These are phyloP conservation scores for Amblyopsis rosae DNA, from an alignment of 2,113 vertebrate species.

Conservation along the genomic window DNA sequence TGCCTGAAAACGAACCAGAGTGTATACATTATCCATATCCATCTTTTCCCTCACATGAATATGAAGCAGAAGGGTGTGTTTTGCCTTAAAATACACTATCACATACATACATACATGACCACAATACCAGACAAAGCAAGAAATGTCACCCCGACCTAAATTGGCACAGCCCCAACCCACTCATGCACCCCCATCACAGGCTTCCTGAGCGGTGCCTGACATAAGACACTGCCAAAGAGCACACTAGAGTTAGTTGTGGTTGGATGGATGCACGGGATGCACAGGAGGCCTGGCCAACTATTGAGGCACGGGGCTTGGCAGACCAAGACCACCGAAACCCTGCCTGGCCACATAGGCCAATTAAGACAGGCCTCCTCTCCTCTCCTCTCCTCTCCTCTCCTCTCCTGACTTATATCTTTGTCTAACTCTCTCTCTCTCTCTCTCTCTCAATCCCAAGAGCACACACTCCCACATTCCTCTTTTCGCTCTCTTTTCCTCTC, in stretches of 20 bases:
- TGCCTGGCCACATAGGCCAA: constrained; percentile 72
- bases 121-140: constrained; percentile 35
- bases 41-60: neutral
- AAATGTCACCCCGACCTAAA: constrained; percentile 49
- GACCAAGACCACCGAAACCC: constrained; percentile 61
- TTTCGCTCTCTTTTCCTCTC: constrained; percentile 73
- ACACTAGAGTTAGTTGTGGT: constrained; percentile 79
- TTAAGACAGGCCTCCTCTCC: constrained; percentile 57
- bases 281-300: constrained; percentile 73
- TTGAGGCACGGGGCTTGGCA: constrained; percentile 76
- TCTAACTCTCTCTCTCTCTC: constrained; percentile 54
- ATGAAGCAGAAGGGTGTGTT: constrained; percentile 3
- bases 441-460: constrained; percentile 66
- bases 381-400: constrained; percentile 47
- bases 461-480: constrained; percentile 75
- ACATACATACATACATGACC: constrained; percentile 17
- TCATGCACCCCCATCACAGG: constrained; percentile 54
- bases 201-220: constrained; percentile 68
- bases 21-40: neutral
- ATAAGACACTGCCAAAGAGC: constrained; percentile 75
- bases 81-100: constrained; percentile 28
- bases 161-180: constrained; percentile 32
- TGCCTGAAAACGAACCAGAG: neutral
- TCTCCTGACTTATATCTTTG: constrained; percentile 44
- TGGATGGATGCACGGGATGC: constrained; percentile 79